Evolutionary conservation across 2,888 invertebrate species (phyloP), one percentile per base, ranked within the genome.

Genomic region (Himalopsyche anomala): DNA sequence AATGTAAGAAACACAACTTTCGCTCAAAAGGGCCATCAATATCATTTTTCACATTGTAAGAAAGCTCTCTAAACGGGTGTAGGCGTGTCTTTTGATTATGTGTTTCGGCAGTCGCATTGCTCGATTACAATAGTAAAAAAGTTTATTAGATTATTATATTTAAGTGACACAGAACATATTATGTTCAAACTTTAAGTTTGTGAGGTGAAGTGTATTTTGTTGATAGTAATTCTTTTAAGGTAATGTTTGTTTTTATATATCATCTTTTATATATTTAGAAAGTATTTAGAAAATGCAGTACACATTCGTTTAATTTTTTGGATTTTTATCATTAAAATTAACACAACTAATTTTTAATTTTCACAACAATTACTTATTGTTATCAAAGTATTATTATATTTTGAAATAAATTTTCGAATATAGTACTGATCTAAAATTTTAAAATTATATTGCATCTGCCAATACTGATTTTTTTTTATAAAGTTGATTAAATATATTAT

Each of bases 21-120:
- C 19, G 11, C 28, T 62, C 62, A 62, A 62, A 62, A 15, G 28
- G 62, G 62, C 62, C 62, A 62, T 62, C 62, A 62, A 62, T 5
- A 6, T 81, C 36, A 81, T 81, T 81, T 28, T 8, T 28, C 17
- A 54, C 51, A 12, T 28, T 15, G 36, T 81, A 28, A 54, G 5
- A 19, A 62, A 56, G 28, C 19, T 82, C 19, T 12, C 28, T 17
- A 28, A 56, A n/a, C 42, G 56, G 69, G 69, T 83, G 28, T 83
- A 83, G 62, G 62, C 19, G 62, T 62, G 62, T 19, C 62, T 62
- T 62, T 62, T 62, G 62, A 62, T 80, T 17, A 45, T 80, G 40
- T 80, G 45, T 42, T 19, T 40, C 42, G 45, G 28, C 11, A 80
- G 4, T 9, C 80, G 42, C 80, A 40, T 80, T 80, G 45, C 4